Evolutionary conservation across 2,797 vertebrate genomes (phyloP).

Genomic region (Echiichthys vipera): DNA sequence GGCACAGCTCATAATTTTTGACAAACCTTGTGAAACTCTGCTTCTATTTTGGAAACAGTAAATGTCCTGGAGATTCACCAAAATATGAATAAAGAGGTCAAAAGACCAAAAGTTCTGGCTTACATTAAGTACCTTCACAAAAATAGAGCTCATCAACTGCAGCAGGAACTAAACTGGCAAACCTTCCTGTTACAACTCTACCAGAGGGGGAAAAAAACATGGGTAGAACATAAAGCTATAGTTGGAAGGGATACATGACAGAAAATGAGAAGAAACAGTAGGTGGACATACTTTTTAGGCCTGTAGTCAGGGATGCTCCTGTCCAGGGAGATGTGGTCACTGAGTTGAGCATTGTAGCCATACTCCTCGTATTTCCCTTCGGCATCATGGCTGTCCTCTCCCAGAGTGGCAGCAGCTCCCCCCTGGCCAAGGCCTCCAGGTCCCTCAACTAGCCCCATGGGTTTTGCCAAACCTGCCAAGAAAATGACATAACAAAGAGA

Average conservation of each 20-base stretch:
- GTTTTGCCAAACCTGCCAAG: conserved; percentile 92
- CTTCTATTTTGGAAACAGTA: conserved; percentile 17
- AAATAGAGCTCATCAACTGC: conserved; percentile 56
- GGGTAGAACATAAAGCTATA: conserved; percentile 21
- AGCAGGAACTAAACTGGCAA: conserved; percentile 47
- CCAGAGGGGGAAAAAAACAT: conserved; percentile 18
- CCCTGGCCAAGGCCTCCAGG: conserved; percentile 96
- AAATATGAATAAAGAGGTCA: background rate
- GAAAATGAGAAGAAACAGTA: conserved; percentile 24
- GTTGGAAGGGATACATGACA: conserved; percentile 20
- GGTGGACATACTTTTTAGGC: conserved; percentile 91
- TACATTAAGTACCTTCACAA: conserved; percentile 38
- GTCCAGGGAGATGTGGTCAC: conserved; percentile 97
- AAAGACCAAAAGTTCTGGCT: background rate
- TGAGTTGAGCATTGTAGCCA: conserved; percentile 97
- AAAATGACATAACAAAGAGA: conserved; percentile 43
- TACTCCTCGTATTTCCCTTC: conserved; percentile 95
- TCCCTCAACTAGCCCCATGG: conserved; percentile 97
- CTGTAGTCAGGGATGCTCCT: conserved; percentile 97
- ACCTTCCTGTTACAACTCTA: conserved; percentile 22
- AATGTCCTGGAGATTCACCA: conserved; percentile 14
- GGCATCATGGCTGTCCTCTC: conserved; percentile 89
- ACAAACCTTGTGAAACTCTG: background rate
- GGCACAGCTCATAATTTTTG: conserved; percentile 20
- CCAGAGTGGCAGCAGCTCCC: conserved; percentile 92